These are phyloP conservation scores for Sparidentex hasta DNA, from an alignment of 2,797 vertebrate genomes.

Conservation along the genomic window DNA sequence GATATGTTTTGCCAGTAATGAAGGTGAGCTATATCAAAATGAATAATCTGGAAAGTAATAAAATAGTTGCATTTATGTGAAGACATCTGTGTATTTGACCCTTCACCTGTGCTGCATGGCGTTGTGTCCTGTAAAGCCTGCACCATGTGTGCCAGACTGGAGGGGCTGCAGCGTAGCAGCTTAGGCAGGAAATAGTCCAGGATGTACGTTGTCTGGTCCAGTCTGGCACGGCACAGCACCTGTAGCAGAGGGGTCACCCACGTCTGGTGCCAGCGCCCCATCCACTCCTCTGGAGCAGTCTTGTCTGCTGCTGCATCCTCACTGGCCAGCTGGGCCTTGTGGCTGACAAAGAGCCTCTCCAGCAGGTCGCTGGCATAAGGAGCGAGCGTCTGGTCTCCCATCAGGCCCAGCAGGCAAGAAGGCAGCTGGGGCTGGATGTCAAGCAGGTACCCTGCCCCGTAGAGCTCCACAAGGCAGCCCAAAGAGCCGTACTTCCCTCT, in stretches of 20 bases:
- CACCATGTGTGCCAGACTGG: conserved; percentile 93
- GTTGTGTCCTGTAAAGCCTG: conserved; percentile 87
- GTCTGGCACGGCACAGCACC: conserved; percentile 89
- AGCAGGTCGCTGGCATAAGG: conserved; percentile 94
- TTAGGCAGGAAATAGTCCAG: conserved; percentile 96
- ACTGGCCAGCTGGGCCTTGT: conserved; percentile 87
- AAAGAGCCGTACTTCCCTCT: conserved; percentile 93
- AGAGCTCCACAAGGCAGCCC: conserved; percentile 90
- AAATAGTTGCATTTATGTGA: neutral
- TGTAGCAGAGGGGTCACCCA: conserved; percentile 93
- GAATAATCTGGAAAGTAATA: neutral
- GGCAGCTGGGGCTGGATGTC: conserved; percentile 88
- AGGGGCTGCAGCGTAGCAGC: conserved; percentile 91
- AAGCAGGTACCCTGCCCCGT: conserved; percentile 89
- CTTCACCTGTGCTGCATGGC: conserved; percentile 68
- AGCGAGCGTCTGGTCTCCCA: conserved; percentile 94
- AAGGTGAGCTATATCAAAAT: neutral
- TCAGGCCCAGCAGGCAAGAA: conserved; percentile 88
- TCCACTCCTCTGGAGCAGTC: conserved; percentile 75
- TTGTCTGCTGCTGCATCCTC: conserved; percentile 35
- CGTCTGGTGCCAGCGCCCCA: conserved; percentile 90
- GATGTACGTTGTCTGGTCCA: conserved; percentile 92
- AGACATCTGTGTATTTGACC: neutral
- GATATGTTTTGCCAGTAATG: neutral
- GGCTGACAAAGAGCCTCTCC: conserved; percentile 94